Evolutionary conservation across 2,797 vertebrate species (phyloP).

Genomic region (Hafferia zeledoni): DNA sequence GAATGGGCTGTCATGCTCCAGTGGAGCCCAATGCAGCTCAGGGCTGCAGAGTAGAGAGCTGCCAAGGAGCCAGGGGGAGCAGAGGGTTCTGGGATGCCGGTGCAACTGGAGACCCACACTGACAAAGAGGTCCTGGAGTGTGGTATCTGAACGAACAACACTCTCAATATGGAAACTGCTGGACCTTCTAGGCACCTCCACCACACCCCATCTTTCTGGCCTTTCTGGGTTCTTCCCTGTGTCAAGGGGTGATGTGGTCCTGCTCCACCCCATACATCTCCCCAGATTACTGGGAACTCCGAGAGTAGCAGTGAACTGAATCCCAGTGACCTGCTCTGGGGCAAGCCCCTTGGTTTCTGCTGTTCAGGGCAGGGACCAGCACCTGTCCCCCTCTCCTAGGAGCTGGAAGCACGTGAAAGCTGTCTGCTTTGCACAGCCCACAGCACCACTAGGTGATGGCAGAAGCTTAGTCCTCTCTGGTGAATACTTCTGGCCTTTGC

Average conservation of each 20-base stretch:
- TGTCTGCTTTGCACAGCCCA: not conserved
- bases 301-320: not conserved
- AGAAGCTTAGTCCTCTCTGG: not conserved
- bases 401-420: not conserved
- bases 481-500: not conserved
- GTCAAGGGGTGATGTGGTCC: not conserved
- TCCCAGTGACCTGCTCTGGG: not conserved
- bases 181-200: not conserved
- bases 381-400: not conserved
- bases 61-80: not conserved
- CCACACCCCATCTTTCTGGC: not conserved
- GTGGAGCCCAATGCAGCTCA: not conserved
- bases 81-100: not conserved
- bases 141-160: not conserved
- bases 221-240: not conserved
- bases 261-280: not conserved
- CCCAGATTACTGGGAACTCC: not conserved
- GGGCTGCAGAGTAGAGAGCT: not conserved
- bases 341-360: not conserved
- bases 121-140: not conserved
- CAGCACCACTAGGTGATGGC: accelerated
- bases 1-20: not conserved
- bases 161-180: not conserved
- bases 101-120: not conserved
- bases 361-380: not conserved